These are phyloP conservation scores for Remorina albescens DNA, from an alignment of 2,797 vertebrate species.

Conservation along the genomic window DNA sequence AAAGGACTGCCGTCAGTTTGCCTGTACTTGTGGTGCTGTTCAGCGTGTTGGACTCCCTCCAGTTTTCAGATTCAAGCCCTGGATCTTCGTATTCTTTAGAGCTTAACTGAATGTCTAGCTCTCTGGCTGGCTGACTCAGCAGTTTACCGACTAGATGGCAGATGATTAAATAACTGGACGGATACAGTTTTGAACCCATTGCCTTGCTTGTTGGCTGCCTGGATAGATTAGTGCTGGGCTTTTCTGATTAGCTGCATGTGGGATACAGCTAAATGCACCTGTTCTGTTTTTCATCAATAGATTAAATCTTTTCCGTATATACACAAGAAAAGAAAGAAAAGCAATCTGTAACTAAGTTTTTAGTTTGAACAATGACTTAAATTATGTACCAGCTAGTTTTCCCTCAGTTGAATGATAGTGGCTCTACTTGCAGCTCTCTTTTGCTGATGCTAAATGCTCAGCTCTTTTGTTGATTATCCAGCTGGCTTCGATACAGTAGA, in stretches of 20 bases:
- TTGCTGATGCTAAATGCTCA: slow-evolving; percentile 29
- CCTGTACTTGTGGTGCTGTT: slow-evolving; percentile 11
- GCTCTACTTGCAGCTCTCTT: neutral
- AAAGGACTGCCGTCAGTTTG: slow-evolving; percentile 9
- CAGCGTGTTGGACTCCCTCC: slow-evolving; percentile 37
- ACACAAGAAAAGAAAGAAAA: neutral
- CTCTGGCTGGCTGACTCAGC: slow-evolving; percentile 15
- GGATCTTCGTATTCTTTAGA: slow-evolving; percentile 38
- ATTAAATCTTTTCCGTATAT: neutral
- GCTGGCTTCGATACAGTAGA: slow-evolving; percentile 50
- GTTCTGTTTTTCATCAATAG: no score
- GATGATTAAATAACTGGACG: slow-evolving; percentile 29
- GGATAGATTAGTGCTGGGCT: neutral
- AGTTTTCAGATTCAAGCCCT: slow-evolving; percentile 37
- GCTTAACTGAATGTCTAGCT: slow-evolving; percentile 23
- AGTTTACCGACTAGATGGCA: slow-evolving; percentile 9
- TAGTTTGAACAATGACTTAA: neutral
- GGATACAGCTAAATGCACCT: neutral
- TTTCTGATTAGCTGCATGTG: slow-evolving; percentile 9
- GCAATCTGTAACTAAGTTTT: no score
- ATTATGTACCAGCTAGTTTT: neutral
- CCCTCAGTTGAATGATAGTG: neutral
- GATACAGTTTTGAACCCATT: slow-evolving; percentile 24
- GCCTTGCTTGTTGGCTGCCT: slow-evolving; percentile 13
- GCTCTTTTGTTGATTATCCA: slow-evolving; percentile 39